Base-by-base conservation (phyloP, 1,140 invertebrate species). In the Pemphigus obesinymphae region DNA sequence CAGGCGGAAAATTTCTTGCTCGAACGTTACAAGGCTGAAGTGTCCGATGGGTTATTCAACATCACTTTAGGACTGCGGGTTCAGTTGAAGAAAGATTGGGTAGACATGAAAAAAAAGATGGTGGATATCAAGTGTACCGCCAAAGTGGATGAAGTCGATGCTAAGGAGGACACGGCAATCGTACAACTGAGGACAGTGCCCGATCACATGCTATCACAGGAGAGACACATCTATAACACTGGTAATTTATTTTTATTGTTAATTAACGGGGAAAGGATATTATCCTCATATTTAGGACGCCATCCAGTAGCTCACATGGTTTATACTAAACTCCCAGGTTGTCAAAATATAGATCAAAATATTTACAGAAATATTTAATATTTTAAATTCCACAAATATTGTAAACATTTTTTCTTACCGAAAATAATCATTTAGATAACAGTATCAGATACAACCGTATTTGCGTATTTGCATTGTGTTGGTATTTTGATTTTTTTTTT, bases 201-300 rank as follows among this genome's bases (percentile, higher is more conserved):
- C 37, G 76, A 80, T 31, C 76, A 80, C 23, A 80, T 55, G 6
- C 23, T 80, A 17, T 80, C 76, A 0, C 76, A 80, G 5, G 76
- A 80, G 26, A 80, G 76, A 10, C 76, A 78, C 53, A 78, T 80
- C 6, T 61, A 29, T 11, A 80, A 80, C 15, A 20, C 73, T n/a
- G 73, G 73, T 76, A 58, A 76, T 17, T 58, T 17, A 66, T n/a
- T 31, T 13, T 5, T 1, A 34, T 66, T 37, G 11, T 61, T n/a
- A n/a, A n/a, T n/a, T n/a, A n/a, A n/a, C n/a, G n/a, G n/a, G n/a
- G n/a, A n/a, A n/a, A n/a, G n/a, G n/a, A n/a, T n/a, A n/a, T n/a
- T n/a, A n/a, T n/a, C n/a, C n/a, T n/a, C n/a, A n/a, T n/a, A n/a
- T n/a, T n/a, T n/a, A n/a, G n/a, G n/a, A n/a, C n/a, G n/a, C n/a